Evolutionary conservation across 2,888 invertebrate genomes (phyloP).

Genomic region (Dexiosoma caninum): DNA sequence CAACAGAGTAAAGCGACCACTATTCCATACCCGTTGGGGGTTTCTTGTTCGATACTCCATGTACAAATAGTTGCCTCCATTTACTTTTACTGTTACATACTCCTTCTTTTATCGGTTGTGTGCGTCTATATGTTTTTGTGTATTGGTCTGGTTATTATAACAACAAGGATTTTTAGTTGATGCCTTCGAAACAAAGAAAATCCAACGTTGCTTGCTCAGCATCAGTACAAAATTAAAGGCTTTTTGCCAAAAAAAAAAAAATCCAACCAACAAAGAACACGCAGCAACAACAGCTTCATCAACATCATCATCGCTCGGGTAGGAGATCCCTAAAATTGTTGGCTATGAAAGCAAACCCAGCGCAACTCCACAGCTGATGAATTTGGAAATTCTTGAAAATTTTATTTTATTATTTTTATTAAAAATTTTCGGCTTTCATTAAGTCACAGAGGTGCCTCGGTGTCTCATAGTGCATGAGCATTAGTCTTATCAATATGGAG

Average conservation of each 20-base stretch:
- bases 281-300: conserved; percentile 28
- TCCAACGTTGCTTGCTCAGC: conserved; percentile 26
- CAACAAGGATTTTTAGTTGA: conserved; percentile 37
- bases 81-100: not conserved
- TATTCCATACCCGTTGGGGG: not conserved
- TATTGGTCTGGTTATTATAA: conserved; percentile 44
- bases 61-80: not conserved
- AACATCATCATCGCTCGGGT: conserved; percentile 40
- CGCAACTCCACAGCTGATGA: conserved; percentile 3
- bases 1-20: not conserved
- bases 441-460: no score
- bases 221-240: conserved; percentile 21
- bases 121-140: not conserved
- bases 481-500: no score
- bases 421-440: no score
- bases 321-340: conserved; percentile 26
- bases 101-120: not conserved
- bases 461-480: no score
- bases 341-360: conserved; percentile 27
- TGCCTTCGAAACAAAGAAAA: conserved; percentile 54
- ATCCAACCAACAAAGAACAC: conserved; percentile 34
- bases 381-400: not conserved
- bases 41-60: conserved; percentile 15
- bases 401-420: no score
- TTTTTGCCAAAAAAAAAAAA: conserved; percentile 58